Base-by-base conservation (phyloP, 1,140 invertebrate genomes). In the Pygmarrhopalites habei region DNA sequence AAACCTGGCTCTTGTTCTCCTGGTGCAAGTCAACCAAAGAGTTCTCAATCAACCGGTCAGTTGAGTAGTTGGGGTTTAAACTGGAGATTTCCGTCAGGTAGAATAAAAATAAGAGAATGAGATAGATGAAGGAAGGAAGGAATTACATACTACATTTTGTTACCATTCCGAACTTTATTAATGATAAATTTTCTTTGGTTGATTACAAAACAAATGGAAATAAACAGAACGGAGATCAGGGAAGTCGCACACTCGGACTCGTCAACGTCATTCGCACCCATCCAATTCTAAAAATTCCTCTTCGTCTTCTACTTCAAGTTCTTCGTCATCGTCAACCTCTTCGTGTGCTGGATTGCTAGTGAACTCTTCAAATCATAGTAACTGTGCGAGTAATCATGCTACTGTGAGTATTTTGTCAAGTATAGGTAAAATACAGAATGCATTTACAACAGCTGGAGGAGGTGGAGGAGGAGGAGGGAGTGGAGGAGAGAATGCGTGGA, bases 31-130 rank as follows among this genome's bases (percentile, higher is more conserved):
- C 56, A 66, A 47, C 59, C 58, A 32, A 65, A 65, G 47, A 65
- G 57, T 59, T 64, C 55, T 53, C 32, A 35, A 15, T 67, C 65
- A 35, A 64, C 66, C 10, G 66, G 67, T 41, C 62, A 67, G 57
- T 56, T 62, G 21, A 52, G 58, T 41, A 46, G 57, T 52, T 67
- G 57, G 41, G 29, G 19, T 35, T 51, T 64, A 30, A 35, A 51
- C 32, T 64, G 43, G 53, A 56, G n/a, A n/a, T n/a, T n/a, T n/a
- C n/a, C n/a, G n/a, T n/a, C n/a, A n/a, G n/a, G n/a, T n/a, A n/a
- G n/a, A n/a, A n/a, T n/a, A n/a, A n/a, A n/a, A n/a, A n/a, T n/a
- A n/a, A n/a, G n/a, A n/a, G n/a, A n/a, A n/a, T n/a, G n/a, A n/a
- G n/a, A n/a, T n/a, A n/a, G n/a, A n/a, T 58, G 5, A 58, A 39